Evolutionary conservation across 2,888 invertebrate genomes (phyloP).

Genomic region (Anagyrus pseudococci): DNA sequence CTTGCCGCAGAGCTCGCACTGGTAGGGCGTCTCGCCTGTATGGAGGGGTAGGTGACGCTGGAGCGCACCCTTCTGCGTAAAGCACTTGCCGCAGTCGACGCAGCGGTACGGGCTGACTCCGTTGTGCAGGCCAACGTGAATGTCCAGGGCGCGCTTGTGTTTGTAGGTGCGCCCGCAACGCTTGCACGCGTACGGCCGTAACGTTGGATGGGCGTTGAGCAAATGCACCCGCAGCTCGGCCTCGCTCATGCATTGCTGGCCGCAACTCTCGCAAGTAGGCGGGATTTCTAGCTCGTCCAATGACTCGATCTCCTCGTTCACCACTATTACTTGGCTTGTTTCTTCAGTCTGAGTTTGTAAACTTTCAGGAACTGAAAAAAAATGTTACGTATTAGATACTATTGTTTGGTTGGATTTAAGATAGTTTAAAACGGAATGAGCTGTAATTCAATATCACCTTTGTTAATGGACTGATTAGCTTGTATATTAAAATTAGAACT

Average conservation of each 20-base stretch:
- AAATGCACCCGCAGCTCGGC: slow-evolving; percentile 47
- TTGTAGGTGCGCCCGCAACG: slow-evolving; percentile 70
- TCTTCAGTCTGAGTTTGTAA: too few relatives aligned
- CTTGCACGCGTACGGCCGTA: slow-evolving; percentile 61
- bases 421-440: background rate
- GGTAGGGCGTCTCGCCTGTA: slow-evolving; percentile 68
- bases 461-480: too few relatives aligned
- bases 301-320: background rate
- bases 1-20: slow-evolving; percentile 71
- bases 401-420: background rate
- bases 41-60: slow-evolving; percentile 70
- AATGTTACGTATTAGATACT: background rate
- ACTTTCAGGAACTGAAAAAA: background rate
- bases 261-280: slow-evolving; percentile 47
- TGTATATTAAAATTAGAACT: too few relatives aligned
- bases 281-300: background rate
- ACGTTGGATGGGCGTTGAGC: slow-evolving; percentile 47
- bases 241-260: slow-evolving; percentile 47
- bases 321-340: too few relatives aligned
- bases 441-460: background rate
- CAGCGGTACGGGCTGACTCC: slow-evolving; percentile 70
- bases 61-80: slow-evolving; percentile 69
- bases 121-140: slow-evolving; percentile 69
- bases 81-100: slow-evolving; percentile 68
- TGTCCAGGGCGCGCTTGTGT: slow-evolving; percentile 69